phyloP scores from a whole-genome alignment of 2,888 invertebrate genomes.

The Eupithecia exiguata region DNA sequence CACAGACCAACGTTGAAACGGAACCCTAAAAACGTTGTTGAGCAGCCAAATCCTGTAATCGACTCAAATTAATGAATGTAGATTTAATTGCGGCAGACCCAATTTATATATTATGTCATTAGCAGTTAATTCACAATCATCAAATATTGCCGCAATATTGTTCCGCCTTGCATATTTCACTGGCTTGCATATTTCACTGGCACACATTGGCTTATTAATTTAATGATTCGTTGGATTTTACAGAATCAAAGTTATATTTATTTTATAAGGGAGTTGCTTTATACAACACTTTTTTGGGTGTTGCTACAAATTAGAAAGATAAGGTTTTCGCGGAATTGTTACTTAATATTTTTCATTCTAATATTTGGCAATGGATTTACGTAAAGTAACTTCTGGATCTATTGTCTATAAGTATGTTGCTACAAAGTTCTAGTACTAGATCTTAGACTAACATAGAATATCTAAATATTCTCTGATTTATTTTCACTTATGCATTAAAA shows the following conservation, averaged over 20 bases:
- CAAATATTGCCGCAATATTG: slow-evolving; percentile 12
- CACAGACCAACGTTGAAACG: too few relatives aligned
- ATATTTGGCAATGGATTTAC: too few relatives aligned
- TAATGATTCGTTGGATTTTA: slow-evolving; percentile 6
- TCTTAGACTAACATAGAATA: too few relatives aligned
- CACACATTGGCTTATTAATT: not conserved
- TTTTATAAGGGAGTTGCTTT: not conserved
- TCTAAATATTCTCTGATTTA: not conserved
- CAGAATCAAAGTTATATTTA: not conserved
- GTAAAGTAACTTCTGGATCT: too few relatives aligned
- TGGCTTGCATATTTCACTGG: too few relatives aligned
- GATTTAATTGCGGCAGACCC: not conserved
- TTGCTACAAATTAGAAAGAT: not conserved
- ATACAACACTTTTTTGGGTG: not conserved
- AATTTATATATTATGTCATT: slow-evolving; percentile 9
- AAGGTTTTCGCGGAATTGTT: too few relatives aligned
- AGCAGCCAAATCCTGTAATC: not conserved
- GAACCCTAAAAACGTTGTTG: not conserved
- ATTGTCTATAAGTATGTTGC: not conserved
- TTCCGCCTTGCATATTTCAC: slow-evolving; percentile 18
- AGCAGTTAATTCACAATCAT: slow-evolving; percentile 19
- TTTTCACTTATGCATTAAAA: too few relatives aligned
- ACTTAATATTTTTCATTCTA: too few relatives aligned
- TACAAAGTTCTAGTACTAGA: not conserved
- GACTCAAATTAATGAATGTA: not conserved